Conservation (phyloP, 2,113 vertebrate genomes). For the Campylomormyrus numenius region DNA sequence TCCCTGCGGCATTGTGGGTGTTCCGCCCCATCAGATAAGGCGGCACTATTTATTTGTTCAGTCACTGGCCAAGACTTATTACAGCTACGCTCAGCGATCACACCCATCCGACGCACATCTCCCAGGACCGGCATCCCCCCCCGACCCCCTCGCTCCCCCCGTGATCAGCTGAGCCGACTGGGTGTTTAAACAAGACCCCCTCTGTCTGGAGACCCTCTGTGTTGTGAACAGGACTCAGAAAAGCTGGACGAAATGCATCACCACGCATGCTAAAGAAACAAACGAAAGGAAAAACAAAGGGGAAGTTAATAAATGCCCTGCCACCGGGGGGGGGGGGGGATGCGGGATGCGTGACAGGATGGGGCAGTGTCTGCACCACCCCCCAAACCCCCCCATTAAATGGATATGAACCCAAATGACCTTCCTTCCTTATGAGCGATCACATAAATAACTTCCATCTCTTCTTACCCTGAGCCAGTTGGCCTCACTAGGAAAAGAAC, state of each 20-base stretch:
- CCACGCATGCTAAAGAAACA: background rate
- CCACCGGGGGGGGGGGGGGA: background rate
- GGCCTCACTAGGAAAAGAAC: background rate
- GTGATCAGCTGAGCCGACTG: background rate
- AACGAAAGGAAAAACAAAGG: background rate
- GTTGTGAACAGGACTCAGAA: background rate
- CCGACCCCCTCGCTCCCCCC: background rate
- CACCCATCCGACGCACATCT: background rate
- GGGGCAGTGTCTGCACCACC: background rate
- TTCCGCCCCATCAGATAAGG: background rate
- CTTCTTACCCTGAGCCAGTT: background rate
- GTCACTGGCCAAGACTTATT: background rate
- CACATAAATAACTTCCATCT: background rate
- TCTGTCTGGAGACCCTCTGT: too few relatives aligned
- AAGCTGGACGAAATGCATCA: background rate
- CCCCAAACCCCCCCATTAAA: background rate
- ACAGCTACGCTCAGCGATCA: background rate
- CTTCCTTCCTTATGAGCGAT: background rate
- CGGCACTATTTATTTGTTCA: background rate
- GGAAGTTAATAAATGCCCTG: background rate
- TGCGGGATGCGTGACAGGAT: background rate
- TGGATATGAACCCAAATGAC: slow-evolving; percentile 5
- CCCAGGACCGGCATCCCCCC: background rate
- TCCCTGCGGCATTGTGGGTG: background rate
- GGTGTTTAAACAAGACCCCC: background rate